Percentiles rank a stretch among this genome's conserved stretches.
These are phyloP conservation scores for Merops nubicus DNA, from an alignment of 2,113 vertebrate species.

Conservation along the genomic window DNA sequence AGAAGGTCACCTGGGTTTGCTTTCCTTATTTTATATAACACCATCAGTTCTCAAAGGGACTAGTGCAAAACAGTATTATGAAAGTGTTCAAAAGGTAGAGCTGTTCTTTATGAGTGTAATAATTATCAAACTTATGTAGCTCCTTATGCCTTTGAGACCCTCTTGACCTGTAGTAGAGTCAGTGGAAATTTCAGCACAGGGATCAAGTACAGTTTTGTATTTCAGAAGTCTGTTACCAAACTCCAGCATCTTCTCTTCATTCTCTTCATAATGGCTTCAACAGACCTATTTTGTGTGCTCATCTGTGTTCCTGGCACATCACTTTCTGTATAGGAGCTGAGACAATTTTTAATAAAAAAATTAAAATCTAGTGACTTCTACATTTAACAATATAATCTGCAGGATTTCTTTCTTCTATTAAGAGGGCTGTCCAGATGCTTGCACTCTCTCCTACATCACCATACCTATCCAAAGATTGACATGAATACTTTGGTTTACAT, in stretches of 20 bases:
- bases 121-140: background rate
- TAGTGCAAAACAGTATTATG: background rate
- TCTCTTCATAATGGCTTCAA: background rate
- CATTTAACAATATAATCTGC: background rate
- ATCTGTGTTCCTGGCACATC: background rate
- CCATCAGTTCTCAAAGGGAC: background rate
- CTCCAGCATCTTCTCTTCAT: background rate
- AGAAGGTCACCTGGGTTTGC: background rate
- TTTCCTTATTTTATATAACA: background rate
- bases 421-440: background rate
- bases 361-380: background rate
- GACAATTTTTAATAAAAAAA: background rate
- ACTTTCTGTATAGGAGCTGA: background rate
- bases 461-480: background rate
- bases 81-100: background rate
- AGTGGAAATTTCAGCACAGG: background rate
- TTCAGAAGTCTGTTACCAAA: background rate
- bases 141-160: background rate
- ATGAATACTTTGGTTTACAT: conserved; percentile 5
- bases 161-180: background rate
- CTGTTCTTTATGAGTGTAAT: background rate
- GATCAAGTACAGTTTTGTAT: background rate
- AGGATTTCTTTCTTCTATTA: background rate
- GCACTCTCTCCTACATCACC: background rate
- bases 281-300: background rate